phyloP scores from a whole-genome alignment of 2,797 vertebrate species.

The Gambelia wislizenii region DNA sequence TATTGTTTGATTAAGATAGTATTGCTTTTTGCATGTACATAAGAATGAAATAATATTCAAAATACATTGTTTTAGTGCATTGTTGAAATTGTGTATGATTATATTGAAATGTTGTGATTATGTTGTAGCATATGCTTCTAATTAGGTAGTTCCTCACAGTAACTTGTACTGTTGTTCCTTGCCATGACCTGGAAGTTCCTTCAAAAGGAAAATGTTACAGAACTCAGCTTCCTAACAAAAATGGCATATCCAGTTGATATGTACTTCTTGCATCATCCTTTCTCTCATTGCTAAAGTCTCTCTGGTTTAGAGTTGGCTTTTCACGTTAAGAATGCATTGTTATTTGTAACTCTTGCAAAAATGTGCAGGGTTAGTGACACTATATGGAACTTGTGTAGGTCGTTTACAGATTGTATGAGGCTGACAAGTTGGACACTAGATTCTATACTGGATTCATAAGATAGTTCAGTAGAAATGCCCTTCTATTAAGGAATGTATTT shows the following conservation, averaged over 20 bases:
- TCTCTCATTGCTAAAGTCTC: conserved; percentile 26
- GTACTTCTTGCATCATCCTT: conserved; percentile 29
- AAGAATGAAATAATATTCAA: not conserved
- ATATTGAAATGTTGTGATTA: not conserved
- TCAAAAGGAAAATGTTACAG: conserved; percentile 61
- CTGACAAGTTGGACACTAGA: conserved; percentile 14
- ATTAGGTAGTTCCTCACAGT: not conserved
- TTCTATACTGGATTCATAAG: rapidly evolving
- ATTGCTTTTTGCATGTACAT: not conserved
- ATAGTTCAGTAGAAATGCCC: conserved; percentile 30
- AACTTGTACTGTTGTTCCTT: conserved; percentile 22
- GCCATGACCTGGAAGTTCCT: not conserved
- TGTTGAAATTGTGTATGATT: not conserved
- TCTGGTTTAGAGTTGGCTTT: conserved; percentile 37
- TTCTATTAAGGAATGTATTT: conserved; percentile 37
- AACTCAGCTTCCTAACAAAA: conserved; percentile 11
- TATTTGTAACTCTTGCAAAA: conserved; percentile 36
- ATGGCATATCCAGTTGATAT: not conserved
- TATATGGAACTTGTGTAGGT: conserved; percentile 8
- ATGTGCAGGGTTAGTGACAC: conserved; percentile 14
- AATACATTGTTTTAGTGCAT: not conserved
- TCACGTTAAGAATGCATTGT: conserved; percentile 48
- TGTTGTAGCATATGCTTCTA: not conserved
- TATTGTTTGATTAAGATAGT: not conserved
- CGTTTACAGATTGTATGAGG: conserved; percentile 33